Base-by-base conservation (phyloP, 2,113 vertebrate species). In the Periophthalmus modestus region DNA sequence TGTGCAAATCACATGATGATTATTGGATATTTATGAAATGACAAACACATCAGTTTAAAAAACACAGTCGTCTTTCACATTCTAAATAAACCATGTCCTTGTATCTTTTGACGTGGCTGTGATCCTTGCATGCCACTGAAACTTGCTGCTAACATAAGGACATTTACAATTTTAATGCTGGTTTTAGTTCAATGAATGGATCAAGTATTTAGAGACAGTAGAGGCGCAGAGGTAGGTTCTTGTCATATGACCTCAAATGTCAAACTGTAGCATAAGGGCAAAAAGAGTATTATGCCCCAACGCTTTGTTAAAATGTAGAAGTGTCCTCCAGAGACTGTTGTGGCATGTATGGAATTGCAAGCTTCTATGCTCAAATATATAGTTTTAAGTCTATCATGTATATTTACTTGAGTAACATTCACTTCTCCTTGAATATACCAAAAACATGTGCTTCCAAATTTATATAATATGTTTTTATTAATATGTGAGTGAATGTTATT, bases 401-500 rank as follows among this genome's bases (percentile, higher is more conserved):
- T 28, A 28, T 28, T 28, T 28, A 28, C 28, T 28, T 28, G 28
- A 28, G 28, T 28, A 2, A 28, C 28, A 28, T 28, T 1, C 28
- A 28, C 28, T 28, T 28, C 28, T 28, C 28, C 3, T 28, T 28
- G 28, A 28, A 3, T 28, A 28, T 28, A 28, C 3, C 28, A 1
- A 28, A 28, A 28, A 28, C 28, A 28, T 28, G 28, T 28, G 28
- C 28, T 28, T 28, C 28, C 28, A 28, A 28, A 28, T 28, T 28
- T 28, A 1, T 28, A 28, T 3, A 28, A 3, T 28, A 28, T 28
- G 28, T 28, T 28, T 28, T 28, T 28, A 28, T 28, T 28, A 28
- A 28, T 28, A 28, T 28, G 28, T 28, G 28, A 28, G 28, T 28
- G 28, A 28, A 28, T 28, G 28, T 28, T 28, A 84, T 71, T 89